These are phyloP conservation scores for Apantesis nais DNA, from an alignment of 2,888 invertebrate species.

Conservation along the genomic window DNA sequence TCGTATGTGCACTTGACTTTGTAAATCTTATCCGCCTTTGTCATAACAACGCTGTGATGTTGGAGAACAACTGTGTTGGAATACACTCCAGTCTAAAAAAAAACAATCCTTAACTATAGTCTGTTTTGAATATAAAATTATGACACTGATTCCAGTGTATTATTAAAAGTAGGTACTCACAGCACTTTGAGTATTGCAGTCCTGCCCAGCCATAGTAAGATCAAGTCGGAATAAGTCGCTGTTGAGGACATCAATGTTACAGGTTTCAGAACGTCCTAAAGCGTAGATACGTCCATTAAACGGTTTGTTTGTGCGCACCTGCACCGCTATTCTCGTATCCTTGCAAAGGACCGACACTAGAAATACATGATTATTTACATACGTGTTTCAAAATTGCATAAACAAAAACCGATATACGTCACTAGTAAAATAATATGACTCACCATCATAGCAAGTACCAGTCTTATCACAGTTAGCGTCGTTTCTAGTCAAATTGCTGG, in stretches of 20 bases:
- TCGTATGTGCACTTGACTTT: conserved; percentile 98
- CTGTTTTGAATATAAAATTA: neutral
- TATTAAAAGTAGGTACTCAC: conserved; percentile 87
- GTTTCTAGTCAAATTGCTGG: conserved; percentile 90
- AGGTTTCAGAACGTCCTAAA: conserved; percentile 96
- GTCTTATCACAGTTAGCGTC: conserved; percentile 97
- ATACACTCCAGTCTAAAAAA: conserved; percentile 93
- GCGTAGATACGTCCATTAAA: conserved; percentile 98
- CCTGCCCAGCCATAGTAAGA: conserved; percentile 96
- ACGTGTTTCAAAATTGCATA: neutral
- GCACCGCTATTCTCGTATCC: conserved; percentile 96
- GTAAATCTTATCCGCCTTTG: conserved; percentile 98
- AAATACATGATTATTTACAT: conserved; percentile 10
- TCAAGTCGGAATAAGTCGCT: conserved; percentile 96
- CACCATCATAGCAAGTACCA: conserved; percentile 97
- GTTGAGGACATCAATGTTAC: conserved; percentile 97
- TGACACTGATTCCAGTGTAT: neutral
- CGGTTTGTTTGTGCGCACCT: conserved; percentile 96
- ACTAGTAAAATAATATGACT: conserved; percentile 46
- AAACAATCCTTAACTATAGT: conserved; percentile 41
- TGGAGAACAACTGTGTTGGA: conserved; percentile 97
- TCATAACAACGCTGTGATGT: conserved; percentile 98
- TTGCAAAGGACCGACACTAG: conserved; percentile 97
- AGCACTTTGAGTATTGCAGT: conserved; percentile 97
- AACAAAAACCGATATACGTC: neutral